Percentiles rank a stretch among this genome's conserved stretches.
Evolutionary conservation across 1,140 invertebrate species (phyloP).

Genomic region (Magallana angulata): DNA sequence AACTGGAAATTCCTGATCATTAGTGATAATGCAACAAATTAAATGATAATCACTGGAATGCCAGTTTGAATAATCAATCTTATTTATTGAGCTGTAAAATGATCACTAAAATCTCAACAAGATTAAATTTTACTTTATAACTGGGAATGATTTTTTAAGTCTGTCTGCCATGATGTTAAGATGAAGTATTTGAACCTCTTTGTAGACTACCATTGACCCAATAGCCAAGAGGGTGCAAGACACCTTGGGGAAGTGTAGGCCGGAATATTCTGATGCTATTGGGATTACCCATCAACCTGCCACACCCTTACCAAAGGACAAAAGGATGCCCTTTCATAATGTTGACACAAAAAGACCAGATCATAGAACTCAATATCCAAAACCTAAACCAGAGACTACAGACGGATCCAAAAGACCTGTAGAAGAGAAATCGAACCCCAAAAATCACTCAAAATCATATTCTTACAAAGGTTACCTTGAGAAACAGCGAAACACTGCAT

Average conservation of each 20-base stretch:
- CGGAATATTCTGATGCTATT: neutral
- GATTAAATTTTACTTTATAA: too few species aligned
- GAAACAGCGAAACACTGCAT: neutral
- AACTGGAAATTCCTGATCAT: neutral
- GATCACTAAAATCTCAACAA: too few species aligned
- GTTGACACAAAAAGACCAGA: neutral
- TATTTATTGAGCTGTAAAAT: too few species aligned
- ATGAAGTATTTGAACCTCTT: neutral
- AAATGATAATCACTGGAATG: too few species aligned
- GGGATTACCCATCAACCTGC: constrained; percentile 18
- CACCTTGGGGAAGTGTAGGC: neutral
- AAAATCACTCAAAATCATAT: constrained; percentile 12
- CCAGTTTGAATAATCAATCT: too few species aligned
- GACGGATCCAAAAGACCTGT: constrained; percentile 1
- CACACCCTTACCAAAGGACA: neutral
- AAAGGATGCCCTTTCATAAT: constrained; percentile 6
- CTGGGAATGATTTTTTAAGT: too few species aligned
- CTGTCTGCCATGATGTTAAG: too few species aligned
- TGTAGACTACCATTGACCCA: constrained; percentile 18
- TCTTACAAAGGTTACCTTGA: neutral
- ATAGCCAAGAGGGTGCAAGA: constrained; percentile 6
- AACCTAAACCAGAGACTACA: neutral
- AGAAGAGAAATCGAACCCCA: neutral
- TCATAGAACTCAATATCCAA: neutral
- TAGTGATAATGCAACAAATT: too few species aligned